Conservation (phyloP, 2,797 vertebrate genomes). For the Clarias laeviceps region DNA sequence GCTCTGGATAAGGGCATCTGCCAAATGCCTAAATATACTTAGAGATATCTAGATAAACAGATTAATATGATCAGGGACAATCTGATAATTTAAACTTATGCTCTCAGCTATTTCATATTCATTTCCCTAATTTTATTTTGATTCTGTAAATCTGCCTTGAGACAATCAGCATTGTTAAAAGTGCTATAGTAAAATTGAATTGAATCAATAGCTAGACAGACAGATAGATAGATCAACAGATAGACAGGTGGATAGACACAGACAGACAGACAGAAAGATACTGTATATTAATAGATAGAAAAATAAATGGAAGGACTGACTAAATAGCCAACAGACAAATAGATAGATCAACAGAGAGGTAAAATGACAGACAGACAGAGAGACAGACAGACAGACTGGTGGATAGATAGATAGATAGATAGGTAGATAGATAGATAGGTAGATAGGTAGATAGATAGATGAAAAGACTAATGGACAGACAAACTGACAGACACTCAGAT, state of each 20-base stretch:
- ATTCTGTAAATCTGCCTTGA: too few relatives aligned
- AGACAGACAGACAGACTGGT: too few relatives aligned
- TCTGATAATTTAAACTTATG: too few relatives aligned
- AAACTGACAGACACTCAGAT: not conserved
- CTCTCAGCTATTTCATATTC: too few relatives aligned
- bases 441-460: not conserved
- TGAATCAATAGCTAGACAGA: too few relatives aligned
- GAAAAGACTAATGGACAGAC: not conserved
- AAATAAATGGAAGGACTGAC: not conserved
- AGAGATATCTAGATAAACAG: too few relatives aligned
- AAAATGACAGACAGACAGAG: accelerated
- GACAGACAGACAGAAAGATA: not conserved
- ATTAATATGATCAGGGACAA: too few relatives aligned
- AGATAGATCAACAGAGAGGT: not conserved
- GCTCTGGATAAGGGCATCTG: too few relatives aligned
- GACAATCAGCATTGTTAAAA: too few relatives aligned
- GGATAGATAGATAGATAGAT: not conserved
- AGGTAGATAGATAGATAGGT: not conserved
- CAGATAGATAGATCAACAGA: not conserved
- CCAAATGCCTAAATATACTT: too few relatives aligned
- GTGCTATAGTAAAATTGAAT: too few relatives aligned
- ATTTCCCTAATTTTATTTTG: too few relatives aligned
- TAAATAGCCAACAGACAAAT: not conserved
- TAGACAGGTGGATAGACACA: not conserved
- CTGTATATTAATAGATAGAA: not conserved